A percentile compares a stretch with the other conserved stretches of the same genome.
Evolutionary conservation across 2,797 vertebrate genomes (phyloP).

Genomic region (Lagodon rhomboides): DNA sequence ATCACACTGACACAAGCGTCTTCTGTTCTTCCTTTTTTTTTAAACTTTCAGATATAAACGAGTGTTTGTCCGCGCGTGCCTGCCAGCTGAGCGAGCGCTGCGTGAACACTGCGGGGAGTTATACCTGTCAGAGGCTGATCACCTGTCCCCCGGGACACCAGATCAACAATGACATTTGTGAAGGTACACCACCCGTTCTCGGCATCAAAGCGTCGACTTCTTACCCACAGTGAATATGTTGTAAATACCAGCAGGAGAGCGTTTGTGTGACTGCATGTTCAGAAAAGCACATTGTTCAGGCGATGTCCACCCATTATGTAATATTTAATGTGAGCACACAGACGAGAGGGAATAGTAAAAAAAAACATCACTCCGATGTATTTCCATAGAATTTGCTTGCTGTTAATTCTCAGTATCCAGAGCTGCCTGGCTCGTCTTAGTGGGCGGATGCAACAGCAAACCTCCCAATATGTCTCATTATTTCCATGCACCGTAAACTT

Average conservation of each 20-base stretch:
- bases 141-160: constrained; percentile 88
- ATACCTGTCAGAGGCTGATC: constrained; percentile 86
- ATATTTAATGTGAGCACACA: constrained; percentile 48
- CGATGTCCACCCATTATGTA: constrained; percentile 20
- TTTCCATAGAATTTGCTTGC: constrained; percentile 21
- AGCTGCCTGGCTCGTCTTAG: constrained; percentile 39
- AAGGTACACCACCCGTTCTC: constrained; percentile 82
- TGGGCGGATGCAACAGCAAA: constrained; percentile 51
- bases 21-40: constrained; percentile 32
- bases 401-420: constrained; percentile 16
- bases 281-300: constrained; percentile 62
- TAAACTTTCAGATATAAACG: constrained; percentile 88
- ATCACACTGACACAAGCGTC: constrained; percentile 41
- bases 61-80: constrained; percentile 88
- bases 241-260: constrained; percentile 32
- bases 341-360: constrained; percentile 13
- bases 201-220: constrained; percentile 25
- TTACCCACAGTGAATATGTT: constrained; percentile 32
- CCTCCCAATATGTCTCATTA: constrained; percentile 67
- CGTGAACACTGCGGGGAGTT: constrained; percentile 90
- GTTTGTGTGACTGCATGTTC: constrained; percentile 26
- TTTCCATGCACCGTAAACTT: constrained; percentile 70
- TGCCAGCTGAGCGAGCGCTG: constrained; percentile 91
- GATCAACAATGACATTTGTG: constrained; percentile 84
- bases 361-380: background rate